phyloP scores from a whole-genome alignment of 2,113 vertebrate species.

The Amphiprion ocellaris region DNA sequence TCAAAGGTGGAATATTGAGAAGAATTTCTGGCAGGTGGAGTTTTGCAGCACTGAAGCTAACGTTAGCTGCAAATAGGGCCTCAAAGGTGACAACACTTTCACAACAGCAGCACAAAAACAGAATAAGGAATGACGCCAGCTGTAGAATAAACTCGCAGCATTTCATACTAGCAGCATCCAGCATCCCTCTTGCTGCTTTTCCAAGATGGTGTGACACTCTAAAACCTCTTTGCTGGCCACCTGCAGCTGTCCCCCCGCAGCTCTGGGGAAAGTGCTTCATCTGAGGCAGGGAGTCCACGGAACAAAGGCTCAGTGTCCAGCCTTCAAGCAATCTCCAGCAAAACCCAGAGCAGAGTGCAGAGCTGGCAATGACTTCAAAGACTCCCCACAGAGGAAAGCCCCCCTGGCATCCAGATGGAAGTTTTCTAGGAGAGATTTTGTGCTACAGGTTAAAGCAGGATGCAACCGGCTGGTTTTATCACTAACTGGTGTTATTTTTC shows the following conservation, averaged over 20 bases:
- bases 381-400: constrained; percentile 28
- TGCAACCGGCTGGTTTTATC: not conserved
- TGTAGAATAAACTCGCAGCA: not conserved
- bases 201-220: constrained; percentile 31
- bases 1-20: not conserved
- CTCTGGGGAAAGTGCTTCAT: constrained; percentile 27
- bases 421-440: constrained; percentile 34
- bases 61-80: constrained; percentile 23
- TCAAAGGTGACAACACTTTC: constrained; percentile 52
- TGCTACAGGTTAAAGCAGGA: constrained; percentile 30
- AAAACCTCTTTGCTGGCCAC: constrained; percentile 39
- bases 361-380: constrained; percentile 68
- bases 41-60: not conserved
- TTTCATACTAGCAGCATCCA: constrained; percentile 8
- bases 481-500: not conserved
- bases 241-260: constrained; percentile 49
- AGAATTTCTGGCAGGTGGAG: not conserved
- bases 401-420: constrained; percentile 40
- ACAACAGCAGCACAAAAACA: not conserved
- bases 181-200: constrained; percentile 12
- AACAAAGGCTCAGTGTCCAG: constrained; percentile 58
- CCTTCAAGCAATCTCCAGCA: constrained; percentile 42
- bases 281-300: constrained; percentile 33
- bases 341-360: constrained; percentile 40
- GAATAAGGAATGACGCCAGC: not conserved